phyloP scores from a whole-genome alignment of 2,113 vertebrate species.

The Rafetus swinhoei region DNA sequence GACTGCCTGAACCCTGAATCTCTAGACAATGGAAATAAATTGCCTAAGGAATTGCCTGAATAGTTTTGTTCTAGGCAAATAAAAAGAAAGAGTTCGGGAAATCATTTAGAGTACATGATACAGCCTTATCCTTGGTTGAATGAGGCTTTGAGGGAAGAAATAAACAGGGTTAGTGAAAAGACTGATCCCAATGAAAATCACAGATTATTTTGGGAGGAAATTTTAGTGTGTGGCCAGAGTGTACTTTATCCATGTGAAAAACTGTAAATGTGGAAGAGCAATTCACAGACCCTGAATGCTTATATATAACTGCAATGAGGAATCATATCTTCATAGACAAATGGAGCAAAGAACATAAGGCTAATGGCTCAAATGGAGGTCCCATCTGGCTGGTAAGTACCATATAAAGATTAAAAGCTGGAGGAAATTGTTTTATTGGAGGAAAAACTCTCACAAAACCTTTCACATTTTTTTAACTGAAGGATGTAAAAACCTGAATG shows the following conservation, averaged over 20 bases:
- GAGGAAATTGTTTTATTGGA: neutral
- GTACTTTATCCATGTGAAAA: too few relatives aligned
- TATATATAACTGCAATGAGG: neutral
- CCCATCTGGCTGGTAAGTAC: neutral
- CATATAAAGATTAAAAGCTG: neutral
- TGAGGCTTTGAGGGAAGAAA: too few relatives aligned
- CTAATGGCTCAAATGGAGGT: neutral
- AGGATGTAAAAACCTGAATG: neutral
- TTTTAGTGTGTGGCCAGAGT: too few relatives aligned
- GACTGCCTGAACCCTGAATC: neutral
- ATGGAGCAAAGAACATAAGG: neutral
- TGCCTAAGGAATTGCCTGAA: neutral
- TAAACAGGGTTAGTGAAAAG: too few relatives aligned
- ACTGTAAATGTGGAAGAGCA: too few relatives aligned
- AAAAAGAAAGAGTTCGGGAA: neutral
- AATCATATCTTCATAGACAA: neutral
- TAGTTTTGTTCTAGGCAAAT: neutral
- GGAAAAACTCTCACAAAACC: neutral
- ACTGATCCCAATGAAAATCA: too few relatives aligned
- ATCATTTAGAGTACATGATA: too few relatives aligned
- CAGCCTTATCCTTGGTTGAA: too few relatives aligned
- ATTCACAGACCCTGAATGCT: too few relatives aligned
- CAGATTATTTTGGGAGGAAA: too few relatives aligned
- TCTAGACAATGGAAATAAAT: neutral
- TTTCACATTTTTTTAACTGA: neutral